phyloP scores from a whole-genome alignment of 2,797 vertebrate species.

The Lithobates pipiens region DNA sequence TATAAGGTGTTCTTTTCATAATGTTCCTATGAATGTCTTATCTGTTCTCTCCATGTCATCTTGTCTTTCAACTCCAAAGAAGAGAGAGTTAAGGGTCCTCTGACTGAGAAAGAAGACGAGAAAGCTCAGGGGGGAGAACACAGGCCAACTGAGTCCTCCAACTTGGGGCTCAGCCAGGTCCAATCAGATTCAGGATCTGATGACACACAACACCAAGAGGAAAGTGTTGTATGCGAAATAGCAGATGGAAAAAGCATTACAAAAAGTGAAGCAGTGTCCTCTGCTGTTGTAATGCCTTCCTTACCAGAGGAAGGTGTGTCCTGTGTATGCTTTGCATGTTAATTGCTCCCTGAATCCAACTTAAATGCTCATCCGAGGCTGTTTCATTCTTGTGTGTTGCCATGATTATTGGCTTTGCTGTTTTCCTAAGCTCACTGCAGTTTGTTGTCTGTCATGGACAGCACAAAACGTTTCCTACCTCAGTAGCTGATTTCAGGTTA shows the following conservation, averaged over 20 bases:
- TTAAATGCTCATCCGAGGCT: conserved; percentile 70
- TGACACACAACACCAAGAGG: conserved; percentile 73
- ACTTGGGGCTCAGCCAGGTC: conserved; percentile 80
- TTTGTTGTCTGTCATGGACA: conserved; percentile 65
- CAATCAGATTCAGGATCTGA: conserved; percentile 77
- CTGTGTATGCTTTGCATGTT: conserved; percentile 86
- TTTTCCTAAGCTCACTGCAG: conserved; percentile 71
- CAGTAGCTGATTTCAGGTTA: conserved; percentile 70
- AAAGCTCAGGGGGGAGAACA: conserved; percentile 83
- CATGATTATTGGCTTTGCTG: conserved; percentile 66
- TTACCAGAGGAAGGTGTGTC: conserved; percentile 90
- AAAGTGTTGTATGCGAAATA: conserved; percentile 78
- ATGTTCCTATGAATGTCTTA: conserved; percentile 83
- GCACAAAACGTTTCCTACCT: conserved; percentile 70
- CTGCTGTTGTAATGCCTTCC: conserved; percentile 70
- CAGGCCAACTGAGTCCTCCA: conserved; percentile 79
- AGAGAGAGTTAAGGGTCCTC: conserved; percentile 87
- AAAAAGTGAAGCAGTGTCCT: conserved; percentile 77
- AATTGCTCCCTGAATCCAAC: conserved; percentile 66
- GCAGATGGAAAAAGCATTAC: conserved; percentile 79
- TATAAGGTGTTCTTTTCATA: conserved; percentile 56
- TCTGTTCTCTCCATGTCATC: conserved; percentile 85
- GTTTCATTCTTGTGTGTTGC: conserved; percentile 68
- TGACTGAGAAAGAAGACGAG: conserved; percentile 85
- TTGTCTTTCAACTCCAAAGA: conserved; percentile 91